Percentiles rank a stretch among this genome's conserved stretches.
Conservation (phyloP, 2,113 vertebrate genomes). For the Menura novaehollandiae region DNA sequence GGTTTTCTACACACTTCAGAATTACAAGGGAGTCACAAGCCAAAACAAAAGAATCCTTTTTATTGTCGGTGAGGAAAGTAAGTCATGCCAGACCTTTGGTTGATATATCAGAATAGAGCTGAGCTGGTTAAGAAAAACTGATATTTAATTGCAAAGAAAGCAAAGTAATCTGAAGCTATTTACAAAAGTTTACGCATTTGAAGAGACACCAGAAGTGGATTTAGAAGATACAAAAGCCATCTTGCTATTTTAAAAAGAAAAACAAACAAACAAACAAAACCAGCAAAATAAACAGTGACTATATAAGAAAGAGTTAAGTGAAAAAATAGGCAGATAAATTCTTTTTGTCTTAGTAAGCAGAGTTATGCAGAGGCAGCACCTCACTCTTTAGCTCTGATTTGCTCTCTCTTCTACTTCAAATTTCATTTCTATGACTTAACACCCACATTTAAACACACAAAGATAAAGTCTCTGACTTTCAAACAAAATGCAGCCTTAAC, state of each 20-base stretch:
- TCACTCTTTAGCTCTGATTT: not conserved
- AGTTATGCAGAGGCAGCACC: not conserved
- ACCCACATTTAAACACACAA: not conserved
- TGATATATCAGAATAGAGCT: not conserved
- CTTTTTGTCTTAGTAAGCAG: not conserved
- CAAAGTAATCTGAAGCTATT: not conserved
- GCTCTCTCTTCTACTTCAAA: not conserved
- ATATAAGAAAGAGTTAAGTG: not conserved
- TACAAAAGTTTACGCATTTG: not conserved
- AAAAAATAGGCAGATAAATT: not conserved
- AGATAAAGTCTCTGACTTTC: not conserved
- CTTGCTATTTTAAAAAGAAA: not conserved
- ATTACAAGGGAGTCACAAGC: not conserved
- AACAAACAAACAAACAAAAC: not conserved
- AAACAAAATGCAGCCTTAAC: not conserved
- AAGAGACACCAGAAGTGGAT: not conserved
- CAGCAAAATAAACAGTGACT: not conserved
- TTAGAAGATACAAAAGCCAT: not conserved
- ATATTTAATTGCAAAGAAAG: not conserved
- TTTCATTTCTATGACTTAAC: not conserved
- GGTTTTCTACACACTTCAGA: not conserved
- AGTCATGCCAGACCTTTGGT: not conserved
- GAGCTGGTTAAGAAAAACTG: not conserved
- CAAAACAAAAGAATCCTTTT: not conserved
- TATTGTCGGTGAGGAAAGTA: not conserved